Evolutionary conservation across 2,113 vertebrate genomes (phyloP).

Genomic region (Pachyramphus minor): DNA sequence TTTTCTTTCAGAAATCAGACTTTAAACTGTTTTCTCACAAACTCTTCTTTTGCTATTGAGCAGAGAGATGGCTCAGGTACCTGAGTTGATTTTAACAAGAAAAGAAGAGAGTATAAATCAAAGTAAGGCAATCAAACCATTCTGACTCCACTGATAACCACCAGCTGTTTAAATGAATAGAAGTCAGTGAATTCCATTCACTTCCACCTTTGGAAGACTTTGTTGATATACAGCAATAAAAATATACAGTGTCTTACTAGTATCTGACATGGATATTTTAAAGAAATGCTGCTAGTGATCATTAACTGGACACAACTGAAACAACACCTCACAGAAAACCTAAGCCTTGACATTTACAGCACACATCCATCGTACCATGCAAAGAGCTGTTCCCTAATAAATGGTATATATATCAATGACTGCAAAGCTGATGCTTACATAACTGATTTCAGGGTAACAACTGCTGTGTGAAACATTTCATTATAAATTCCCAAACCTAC

Average conservation of each 20-base stretch:
- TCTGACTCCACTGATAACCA: background rate
- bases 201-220: background rate
- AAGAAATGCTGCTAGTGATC: background rate
- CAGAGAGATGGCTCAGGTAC: conserved; percentile 8
- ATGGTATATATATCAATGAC: background rate
- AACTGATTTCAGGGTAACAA: background rate
- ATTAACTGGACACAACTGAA: background rate
- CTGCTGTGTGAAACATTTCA: background rate
- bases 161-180: background rate
- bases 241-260: background rate
- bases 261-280: background rate
- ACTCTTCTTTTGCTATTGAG: conserved; percentile 7
- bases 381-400: background rate
- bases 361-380: background rate
- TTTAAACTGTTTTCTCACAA: conserved; percentile 16
- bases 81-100: conserved; percentile 18
- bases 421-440: background rate
- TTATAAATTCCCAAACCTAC: background rate
- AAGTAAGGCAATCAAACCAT: background rate
- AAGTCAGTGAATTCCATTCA: background rate
- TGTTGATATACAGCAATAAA: background rate
- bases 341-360: background rate
- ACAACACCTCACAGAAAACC: background rate
- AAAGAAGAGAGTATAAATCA: conserved; percentile 1
- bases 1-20: conserved; percentile 11